Conservation (phyloP, 2,888 invertebrate species). For the Drosophila mimica region DNA sequence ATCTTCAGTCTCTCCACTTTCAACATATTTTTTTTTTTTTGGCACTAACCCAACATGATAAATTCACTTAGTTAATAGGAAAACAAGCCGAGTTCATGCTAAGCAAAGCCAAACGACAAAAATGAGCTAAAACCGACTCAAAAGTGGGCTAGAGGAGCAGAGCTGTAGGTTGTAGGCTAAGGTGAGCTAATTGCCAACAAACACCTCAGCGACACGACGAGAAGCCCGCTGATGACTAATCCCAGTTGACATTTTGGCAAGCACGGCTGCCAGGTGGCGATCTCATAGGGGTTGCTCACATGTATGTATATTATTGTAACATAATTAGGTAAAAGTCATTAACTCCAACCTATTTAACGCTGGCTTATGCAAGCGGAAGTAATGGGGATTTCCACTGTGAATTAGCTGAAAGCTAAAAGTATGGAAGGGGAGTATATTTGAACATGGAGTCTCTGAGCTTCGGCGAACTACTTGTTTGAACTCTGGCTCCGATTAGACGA, state of each 20-base stretch:
- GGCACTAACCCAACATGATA: conserved; percentile 54
- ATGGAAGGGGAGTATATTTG: not conserved
- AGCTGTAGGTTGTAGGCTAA: conserved; percentile 44
- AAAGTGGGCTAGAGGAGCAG: conserved; percentile 11
- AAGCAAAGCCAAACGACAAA: conserved; percentile 53
- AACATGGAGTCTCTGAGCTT: conserved; percentile 6
- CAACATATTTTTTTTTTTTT: conserved; percentile 46
- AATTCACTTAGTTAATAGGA: conserved; percentile 70
- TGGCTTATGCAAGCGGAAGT: conserved; percentile 61
- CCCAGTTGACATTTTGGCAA: conserved; percentile 23
- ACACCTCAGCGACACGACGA: conserved; percentile 60
- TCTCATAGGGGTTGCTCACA: conserved; percentile 41
- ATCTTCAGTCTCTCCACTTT: conserved; percentile 52
- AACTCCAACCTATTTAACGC: conserved; percentile 61
- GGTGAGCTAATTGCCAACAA: conserved; percentile 59
- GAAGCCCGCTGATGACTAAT: conserved; percentile 45
- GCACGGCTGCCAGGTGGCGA: conserved; percentile 37
- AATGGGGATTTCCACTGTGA: conserved; percentile 40
- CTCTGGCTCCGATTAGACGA: conserved; percentile 19
- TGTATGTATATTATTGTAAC: conserved; percentile 39
- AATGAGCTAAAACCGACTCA: conserved; percentile 35
- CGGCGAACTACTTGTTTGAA: conserved; percentile 34
- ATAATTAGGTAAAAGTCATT: conserved; percentile 74
- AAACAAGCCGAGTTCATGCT: conserved; percentile 35
- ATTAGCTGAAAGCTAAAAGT: not conserved